A percentile compares a stretch with the other conserved stretches of the same genome.
phyloP scores from a whole-genome alignment of 2,888 invertebrate species.

The Cephus pulcher region DNA sequence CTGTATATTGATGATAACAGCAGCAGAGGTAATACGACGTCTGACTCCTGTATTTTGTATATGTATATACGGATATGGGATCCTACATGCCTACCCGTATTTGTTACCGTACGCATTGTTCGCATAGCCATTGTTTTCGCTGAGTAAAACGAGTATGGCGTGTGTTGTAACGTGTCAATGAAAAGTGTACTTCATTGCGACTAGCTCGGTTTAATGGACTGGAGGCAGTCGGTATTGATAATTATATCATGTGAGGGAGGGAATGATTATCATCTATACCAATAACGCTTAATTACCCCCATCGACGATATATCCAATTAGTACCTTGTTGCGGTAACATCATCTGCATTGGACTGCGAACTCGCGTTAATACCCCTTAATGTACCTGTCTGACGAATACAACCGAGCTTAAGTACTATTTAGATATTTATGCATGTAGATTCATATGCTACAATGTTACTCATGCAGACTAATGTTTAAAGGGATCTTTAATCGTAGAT shows the following conservation, averaged over 20 bases:
- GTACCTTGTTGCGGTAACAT: constrained; percentile 8
- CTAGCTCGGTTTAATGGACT: constrained; percentile 16
- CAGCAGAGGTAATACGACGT: neutral
- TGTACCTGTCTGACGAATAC: neutral
- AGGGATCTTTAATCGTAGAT: neutral
- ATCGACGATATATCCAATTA: constrained; percentile 17
- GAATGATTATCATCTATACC: constrained; percentile 21
- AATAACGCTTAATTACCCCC: constrained; percentile 13
- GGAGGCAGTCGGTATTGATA: constrained; percentile 17
- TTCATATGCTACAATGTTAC: neutral
- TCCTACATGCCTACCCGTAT: neutral
- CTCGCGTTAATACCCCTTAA: neutral
- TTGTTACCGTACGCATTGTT: neutral
- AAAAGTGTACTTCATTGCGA: constrained; percentile 13
- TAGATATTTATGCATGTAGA: neutral
- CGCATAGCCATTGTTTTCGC: constrained; percentile 8
- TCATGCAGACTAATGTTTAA: neutral
- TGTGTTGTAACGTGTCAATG: constrained; percentile 7
- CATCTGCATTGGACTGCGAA: constrained; percentile 8
- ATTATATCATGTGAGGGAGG: constrained; percentile 13
- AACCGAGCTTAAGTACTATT: neutral
- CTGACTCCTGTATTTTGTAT: neutral
- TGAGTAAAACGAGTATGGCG: constrained; percentile 5
- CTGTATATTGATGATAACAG: neutral
- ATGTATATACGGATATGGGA: neutral